These are phyloP conservation scores for Calidris pugnax DNA, from an alignment of 2,113 vertebrate species.

Conservation along the genomic window DNA sequence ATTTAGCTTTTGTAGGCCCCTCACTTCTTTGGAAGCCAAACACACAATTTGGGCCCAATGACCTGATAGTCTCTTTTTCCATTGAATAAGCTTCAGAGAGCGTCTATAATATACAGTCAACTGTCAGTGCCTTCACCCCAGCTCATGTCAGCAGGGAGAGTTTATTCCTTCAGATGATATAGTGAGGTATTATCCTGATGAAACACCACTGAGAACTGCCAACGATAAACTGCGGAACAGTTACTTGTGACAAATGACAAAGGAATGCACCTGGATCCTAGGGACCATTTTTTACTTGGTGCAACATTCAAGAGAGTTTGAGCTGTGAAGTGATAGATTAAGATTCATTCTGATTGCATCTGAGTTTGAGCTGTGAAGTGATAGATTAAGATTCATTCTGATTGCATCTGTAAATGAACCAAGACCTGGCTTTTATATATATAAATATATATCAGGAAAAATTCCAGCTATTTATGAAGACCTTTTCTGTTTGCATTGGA, in stretches of 20 bases:
- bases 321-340: not conserved
- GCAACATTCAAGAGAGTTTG: not conserved
- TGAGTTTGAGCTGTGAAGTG: not conserved
- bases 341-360: not conserved
- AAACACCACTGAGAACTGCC: constrained; percentile 12
- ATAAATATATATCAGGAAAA: not conserved
- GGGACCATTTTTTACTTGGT: not conserved
- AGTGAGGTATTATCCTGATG: constrained; percentile 29
- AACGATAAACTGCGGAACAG: constrained; percentile 1
- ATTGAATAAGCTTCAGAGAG: not conserved
- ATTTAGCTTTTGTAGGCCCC: not conserved
- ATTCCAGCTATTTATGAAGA: not conserved
- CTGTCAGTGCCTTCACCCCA: not conserved
- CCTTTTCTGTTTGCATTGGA: not conserved
- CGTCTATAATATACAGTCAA: not conserved
- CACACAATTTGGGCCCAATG: not conserved
- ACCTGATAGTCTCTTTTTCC: constrained; percentile 24
- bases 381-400: not conserved
- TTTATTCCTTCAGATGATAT: constrained; percentile 19
- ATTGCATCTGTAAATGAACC: not conserved
- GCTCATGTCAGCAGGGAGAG: constrained; percentile 24
- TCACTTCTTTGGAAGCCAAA: constrained; percentile 29
- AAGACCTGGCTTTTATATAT: not conserved
- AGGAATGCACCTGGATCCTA: not conserved
- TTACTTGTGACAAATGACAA: constrained; percentile 16